phyloP scores from a whole-genome alignment of 2,797 vertebrate genomes.

The Taeniopygia guttata region DNA sequence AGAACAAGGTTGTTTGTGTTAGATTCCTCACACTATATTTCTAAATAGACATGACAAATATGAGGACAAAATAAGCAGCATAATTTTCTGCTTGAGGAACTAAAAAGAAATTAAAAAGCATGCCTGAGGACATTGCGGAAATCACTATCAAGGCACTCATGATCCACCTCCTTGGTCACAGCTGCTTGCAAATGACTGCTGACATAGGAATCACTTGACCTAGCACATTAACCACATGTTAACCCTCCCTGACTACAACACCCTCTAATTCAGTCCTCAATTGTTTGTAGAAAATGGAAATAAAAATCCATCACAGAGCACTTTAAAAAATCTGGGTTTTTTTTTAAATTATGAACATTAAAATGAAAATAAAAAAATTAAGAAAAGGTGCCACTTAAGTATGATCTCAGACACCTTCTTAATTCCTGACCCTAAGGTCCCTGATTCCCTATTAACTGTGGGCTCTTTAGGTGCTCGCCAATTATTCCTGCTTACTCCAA shows the following conservation, averaged over 20 bases:
- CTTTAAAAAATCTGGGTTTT: background rate
- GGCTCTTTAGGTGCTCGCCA: background rate
- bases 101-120: background rate
- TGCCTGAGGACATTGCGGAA: background rate
- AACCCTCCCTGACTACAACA: background rate
- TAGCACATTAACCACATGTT: background rate
- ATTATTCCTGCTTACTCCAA: background rate
- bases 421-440: background rate
- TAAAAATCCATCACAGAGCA: background rate
- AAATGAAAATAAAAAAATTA: background rate
- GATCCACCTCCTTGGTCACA: background rate
- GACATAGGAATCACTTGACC: background rate
- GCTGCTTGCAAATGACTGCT: background rate
- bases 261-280: background rate
- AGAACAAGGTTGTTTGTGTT: background rate
- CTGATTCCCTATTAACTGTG: background rate
- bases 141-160: background rate
- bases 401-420: background rate
- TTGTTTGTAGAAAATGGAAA: background rate
- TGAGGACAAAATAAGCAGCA: background rate
- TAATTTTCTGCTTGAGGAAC: background rate
- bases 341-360: background rate
- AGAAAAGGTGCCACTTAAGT: background rate
- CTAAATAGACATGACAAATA: background rate
- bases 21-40: background rate